Conservation (phyloP, 2,888 invertebrate species). For the Bruchidius siliquastri region DNA sequence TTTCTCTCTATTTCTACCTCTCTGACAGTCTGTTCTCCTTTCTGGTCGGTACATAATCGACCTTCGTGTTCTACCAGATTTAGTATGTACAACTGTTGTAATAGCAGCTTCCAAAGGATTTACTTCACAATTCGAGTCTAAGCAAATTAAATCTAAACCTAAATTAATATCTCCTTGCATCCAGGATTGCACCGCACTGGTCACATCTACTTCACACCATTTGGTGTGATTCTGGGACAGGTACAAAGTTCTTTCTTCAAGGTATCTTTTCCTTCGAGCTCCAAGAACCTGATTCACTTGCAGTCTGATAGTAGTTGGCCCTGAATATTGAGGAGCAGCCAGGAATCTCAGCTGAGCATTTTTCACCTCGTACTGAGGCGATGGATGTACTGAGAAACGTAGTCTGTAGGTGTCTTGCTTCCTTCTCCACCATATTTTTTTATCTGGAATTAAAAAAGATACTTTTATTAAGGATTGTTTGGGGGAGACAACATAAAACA, state of each 20-base stretch:
- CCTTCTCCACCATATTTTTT: constrained; percentile 31
- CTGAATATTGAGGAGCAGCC: constrained; percentile 31
- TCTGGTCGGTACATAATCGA: constrained; percentile 38
- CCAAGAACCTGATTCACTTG: constrained; percentile 45
- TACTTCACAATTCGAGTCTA: constrained; percentile 47
- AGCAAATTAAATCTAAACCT: constrained; percentile 54
- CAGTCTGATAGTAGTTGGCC: constrained; percentile 30
- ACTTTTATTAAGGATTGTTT: background rate
- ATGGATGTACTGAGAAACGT: constrained; percentile 31
- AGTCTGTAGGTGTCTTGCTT: constrained; percentile 20
- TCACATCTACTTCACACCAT: constrained; percentile 60
- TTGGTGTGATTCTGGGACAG: constrained; percentile 44
- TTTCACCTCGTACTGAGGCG: constrained; percentile 38
- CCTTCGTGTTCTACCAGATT: constrained; percentile 31
- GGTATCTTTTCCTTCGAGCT: constrained; percentile 40
- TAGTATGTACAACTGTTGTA: constrained; percentile 40
- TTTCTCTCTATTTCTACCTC: constrained; percentile 37
- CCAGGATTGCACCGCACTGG: constrained; percentile 51
- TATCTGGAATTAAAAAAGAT: constrained; percentile 36
- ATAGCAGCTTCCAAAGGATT: constrained; percentile 39
- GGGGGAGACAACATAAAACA: too few species aligned
- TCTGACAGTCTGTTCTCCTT: constrained; percentile 52
- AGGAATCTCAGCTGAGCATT: constrained; percentile 50
- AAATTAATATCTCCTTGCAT: constrained; percentile 48
- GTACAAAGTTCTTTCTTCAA: constrained; percentile 43